Evolutionary conservation across 2,888 invertebrate species (phyloP).

Genomic region (Callinectes sapidus): DNA sequence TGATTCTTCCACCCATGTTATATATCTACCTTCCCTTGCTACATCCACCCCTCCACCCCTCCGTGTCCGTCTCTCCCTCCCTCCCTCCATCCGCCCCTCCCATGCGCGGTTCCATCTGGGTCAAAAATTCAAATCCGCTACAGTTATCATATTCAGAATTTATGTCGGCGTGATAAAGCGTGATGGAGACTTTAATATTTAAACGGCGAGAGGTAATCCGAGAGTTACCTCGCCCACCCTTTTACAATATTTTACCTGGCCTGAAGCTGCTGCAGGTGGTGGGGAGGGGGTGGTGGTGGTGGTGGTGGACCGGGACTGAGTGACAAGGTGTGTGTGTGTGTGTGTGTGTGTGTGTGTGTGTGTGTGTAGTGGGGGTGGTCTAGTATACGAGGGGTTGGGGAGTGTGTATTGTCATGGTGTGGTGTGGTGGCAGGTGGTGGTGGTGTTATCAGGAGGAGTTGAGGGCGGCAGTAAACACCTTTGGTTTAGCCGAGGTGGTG

Average conservation of each 20-base stretch:
- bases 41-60: background rate
- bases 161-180: conserved; percentile 62
- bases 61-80: background rate
- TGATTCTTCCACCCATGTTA: background rate
- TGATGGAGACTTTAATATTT: conserved; percentile 65
- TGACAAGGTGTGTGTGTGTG: background rate
- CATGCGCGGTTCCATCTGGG: conserved; percentile 40
- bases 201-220: conserved; percentile 61
- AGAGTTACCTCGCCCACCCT: conserved; percentile 44
- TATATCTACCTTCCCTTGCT: background rate
- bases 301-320: background rate
- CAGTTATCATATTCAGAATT: conserved; percentile 63
- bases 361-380: background rate
- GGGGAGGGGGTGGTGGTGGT: background rate
- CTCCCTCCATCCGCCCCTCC: background rate
- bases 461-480: background rate
- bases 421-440: background rate
- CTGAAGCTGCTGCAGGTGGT: background rate
- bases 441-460: background rate
- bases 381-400: background rate
- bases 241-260: conserved; percentile 46
- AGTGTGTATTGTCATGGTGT: background rate
- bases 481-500: conserved; percentile 4
- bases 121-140: conserved; percentile 60
- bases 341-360: background rate